Conservation (phyloP, 2,113 vertebrate genomes). For the Heteronetta atricapilla region DNA sequence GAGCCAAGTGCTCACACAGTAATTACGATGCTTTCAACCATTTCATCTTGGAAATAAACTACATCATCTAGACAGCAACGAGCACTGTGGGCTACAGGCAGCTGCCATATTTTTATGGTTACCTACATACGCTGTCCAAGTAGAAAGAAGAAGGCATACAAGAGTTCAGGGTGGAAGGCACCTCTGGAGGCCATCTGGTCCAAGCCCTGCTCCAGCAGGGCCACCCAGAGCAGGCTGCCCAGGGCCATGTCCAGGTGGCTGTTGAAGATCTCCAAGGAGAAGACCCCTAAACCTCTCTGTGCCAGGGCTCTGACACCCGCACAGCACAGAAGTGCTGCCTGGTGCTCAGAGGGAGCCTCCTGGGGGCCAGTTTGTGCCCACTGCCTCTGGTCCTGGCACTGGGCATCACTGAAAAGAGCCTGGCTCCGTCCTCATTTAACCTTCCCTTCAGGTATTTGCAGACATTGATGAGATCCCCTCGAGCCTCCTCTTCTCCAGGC, state of each 20-base stretch:
- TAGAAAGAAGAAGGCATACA: neutral
- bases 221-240: neutral
- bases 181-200: neutral
- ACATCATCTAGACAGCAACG: neutral
- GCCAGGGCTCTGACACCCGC: neutral
- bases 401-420: neutral
- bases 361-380: neutral
- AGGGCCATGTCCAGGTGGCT: neutral
- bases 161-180: neutral
- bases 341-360: neutral
- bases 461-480: neutral
- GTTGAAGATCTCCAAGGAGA: neutral
- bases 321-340: neutral
- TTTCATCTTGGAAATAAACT: neutral
- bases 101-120: neutral
- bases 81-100: neutral
- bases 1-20: accelerated
- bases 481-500: neutral
- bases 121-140: neutral
- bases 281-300: neutral
- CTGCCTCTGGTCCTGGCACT: neutral
- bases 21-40: neutral
- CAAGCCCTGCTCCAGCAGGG: neutral
- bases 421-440: neutral
- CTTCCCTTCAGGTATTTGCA: neutral